Conservation (phyloP, 2,113 vertebrate species). For the Calidris pugnax region DNA sequence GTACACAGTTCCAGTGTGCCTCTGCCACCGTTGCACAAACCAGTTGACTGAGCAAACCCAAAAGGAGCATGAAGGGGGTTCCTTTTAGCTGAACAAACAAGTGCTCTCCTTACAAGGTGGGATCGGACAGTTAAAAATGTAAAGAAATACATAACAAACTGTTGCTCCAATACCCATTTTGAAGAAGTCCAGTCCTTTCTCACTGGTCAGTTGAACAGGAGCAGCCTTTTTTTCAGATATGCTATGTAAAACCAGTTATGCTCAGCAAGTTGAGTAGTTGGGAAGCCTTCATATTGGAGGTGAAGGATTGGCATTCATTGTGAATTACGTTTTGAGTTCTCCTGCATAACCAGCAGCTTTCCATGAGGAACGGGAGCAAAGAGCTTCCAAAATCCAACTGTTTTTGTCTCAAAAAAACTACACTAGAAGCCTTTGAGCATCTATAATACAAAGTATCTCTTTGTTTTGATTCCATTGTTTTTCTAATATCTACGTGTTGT, state of each 20-base stretch:
- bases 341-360: slow-evolving; percentile 21
- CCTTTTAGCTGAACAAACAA: slow-evolving; percentile 59
- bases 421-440: neutral
- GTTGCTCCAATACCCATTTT: slow-evolving; percentile 69
- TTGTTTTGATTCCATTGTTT: slow-evolving; percentile 29
- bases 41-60: slow-evolving; percentile 54
- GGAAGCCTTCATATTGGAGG: slow-evolving; percentile 51
- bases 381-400: neutral
- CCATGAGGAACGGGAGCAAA: neutral
- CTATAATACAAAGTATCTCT: neutral
- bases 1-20: slow-evolving; percentile 51
- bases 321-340: slow-evolving; percentile 62
- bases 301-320: slow-evolving; percentile 65
- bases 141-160: slow-evolving; percentile 71
- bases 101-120: slow-evolving; percentile 67
- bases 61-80: slow-evolving; percentile 56
- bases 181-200: slow-evolving; percentile 69
- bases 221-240: slow-evolving; percentile 35
- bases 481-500: slow-evolving; percentile 30
- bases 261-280: slow-evolving; percentile 63
- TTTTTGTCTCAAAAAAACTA: neutral
- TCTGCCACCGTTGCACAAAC: slow-evolving; percentile 65
- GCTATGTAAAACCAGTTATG: slow-evolving; percentile 62
- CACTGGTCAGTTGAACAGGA: slow-evolving; percentile 72
- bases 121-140: slow-evolving; percentile 62